Base-by-base conservation (phyloP, 2,888 invertebrate genomes). In the Caradrina kadenii region DNA sequence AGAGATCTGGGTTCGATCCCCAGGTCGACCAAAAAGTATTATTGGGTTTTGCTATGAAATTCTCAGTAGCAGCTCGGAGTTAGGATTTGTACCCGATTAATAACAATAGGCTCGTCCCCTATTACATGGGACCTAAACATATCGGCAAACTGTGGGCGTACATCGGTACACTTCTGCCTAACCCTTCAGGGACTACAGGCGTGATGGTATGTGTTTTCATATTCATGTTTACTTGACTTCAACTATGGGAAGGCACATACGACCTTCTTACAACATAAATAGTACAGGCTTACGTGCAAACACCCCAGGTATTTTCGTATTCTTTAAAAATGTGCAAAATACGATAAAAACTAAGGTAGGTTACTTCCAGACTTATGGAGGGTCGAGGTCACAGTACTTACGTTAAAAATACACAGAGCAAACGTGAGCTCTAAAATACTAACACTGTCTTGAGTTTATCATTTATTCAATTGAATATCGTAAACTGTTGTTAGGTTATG, bases 251-350 rank as follows among this genome's bases (percentile, higher is more conserved):
- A 39, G 39, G 2, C 21, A 54, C 21, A 39, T 22, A 7, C 17
- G 42, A 48, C 49, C n/a, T 35, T 49, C 35, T 58, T 19, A 2
- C 31, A 42, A 10, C 50, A 3, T 15, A 17, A 52, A 45, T 49
- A 26, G 17, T 19, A 49, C 19, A 45, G 21, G 21, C 22, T 22
- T 55, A 31, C 77, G 17, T 71, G 61, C 58, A 72, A 76, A 72
- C 54, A 76, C 59, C 58, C 45, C 48, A 50, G 52, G n/a, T 69
- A 55, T 55, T 73, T 39, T 62, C 35, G 22, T 17, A 63, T 58
- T 66, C 63, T 75, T 75, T 26, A 26, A 61, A 63, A 78, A 63
- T 53, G 70, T 75, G 66, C 54, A 79, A 75, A 78, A 50, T 61
- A 56, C 49, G 54, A 26, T 54, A 50, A 59, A 65, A 73, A 60